Base-by-base conservation (phyloP, 2,888 invertebrate species). In the Epistrophella euchroma region DNA sequence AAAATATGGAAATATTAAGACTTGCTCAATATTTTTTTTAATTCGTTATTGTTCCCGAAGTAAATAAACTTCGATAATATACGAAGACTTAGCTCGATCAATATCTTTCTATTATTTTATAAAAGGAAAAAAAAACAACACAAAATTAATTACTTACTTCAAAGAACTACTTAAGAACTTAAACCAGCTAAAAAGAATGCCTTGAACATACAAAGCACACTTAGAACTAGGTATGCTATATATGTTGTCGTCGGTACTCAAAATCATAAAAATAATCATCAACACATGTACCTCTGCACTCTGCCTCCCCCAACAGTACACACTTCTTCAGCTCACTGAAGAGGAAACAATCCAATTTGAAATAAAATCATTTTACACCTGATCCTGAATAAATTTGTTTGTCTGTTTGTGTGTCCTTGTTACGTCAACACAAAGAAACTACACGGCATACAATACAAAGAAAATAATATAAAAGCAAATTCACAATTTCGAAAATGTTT, bases 271-370 rank as follows among this genome's bases (percentile, higher is more conserved):
- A 85, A 72, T 40, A 60, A 52, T 76, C 75, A 72, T 81, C 81
- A 72, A 73, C 76, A 76, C 71, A 82, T 82, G 82, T 35, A 45
- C 62, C 62, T 11, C 40, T n/a, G n/a, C 9, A 2, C 6, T 7
- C 4, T 13, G 2, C 17, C 6, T 1, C 7, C 17, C 4, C 47
- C 32, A 47, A 9, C 66, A 47, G 45, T 73, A 66, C 60, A 32
- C 37, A 50, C 78, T 73, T 66, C 68, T 56, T 45, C 66, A 50
- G 68, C 62, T 47, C 80, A 64, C 71, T 83, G 72, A 84, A 87
- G 86, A 76, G 83, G 68, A 81, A 88, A 76, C 87, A 86, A 88
- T 88, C 88, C 88, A 88, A 88, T 88, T 88, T 88, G 82, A 81
- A 86, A 75, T 83, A 85, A 86, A 88, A 75, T 80, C 85, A 83